These are phyloP conservation scores for Seladonia tumulorum DNA, from an alignment of 2,888 invertebrate genomes.

Conservation along the genomic window DNA sequence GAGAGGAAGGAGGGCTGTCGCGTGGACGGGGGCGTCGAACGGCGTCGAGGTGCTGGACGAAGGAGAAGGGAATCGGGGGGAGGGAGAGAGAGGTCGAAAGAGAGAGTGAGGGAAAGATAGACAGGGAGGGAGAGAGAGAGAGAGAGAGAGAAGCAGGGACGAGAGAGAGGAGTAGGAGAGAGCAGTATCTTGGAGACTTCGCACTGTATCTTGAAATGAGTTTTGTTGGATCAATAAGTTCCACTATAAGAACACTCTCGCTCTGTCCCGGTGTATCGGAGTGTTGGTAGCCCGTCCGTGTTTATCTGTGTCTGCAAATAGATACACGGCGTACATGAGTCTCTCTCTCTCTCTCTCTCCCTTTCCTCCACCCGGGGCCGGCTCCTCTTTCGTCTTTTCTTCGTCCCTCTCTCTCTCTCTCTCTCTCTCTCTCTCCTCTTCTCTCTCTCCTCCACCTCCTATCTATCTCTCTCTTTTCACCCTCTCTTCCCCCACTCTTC, in stretches of 20 bases:
- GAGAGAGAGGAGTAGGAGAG: constrained; percentile 76
- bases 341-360: constrained; percentile 69
- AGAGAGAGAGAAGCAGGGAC: constrained; percentile 68
- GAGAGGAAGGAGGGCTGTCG: constrained; percentile 68
- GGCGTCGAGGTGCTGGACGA: constrained; percentile 68
- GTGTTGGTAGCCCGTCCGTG: constrained; percentile 80
- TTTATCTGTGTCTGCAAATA: constrained; percentile 84
- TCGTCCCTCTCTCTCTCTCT: constrained; percentile 63
- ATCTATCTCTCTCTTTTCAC: constrained; percentile 56
- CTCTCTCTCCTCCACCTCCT: constrained; percentile 46
- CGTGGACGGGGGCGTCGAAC: constrained; percentile 73
- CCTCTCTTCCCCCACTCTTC: constrained; percentile 59
- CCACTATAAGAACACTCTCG: constrained; percentile 84
- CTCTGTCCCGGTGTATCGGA: constrained; percentile 81
- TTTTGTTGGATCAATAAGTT: constrained; percentile 85
- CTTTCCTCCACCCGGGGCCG: constrained; percentile 64
- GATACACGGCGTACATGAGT: constrained; percentile 82
- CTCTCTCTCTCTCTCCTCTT: constrained; percentile 54
- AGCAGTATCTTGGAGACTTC: constrained; percentile 85
- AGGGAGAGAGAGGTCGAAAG: constrained; percentile 70
- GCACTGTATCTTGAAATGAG: constrained; percentile 85
- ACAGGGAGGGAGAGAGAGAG: constrained; percentile 67
- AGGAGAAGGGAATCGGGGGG: constrained; percentile 53
- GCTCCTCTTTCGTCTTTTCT: constrained; percentile 63
- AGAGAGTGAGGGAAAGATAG: constrained; percentile 67